Conservation (phyloP, 2,888 invertebrate genomes). For the Plebejus melissa region DNA sequence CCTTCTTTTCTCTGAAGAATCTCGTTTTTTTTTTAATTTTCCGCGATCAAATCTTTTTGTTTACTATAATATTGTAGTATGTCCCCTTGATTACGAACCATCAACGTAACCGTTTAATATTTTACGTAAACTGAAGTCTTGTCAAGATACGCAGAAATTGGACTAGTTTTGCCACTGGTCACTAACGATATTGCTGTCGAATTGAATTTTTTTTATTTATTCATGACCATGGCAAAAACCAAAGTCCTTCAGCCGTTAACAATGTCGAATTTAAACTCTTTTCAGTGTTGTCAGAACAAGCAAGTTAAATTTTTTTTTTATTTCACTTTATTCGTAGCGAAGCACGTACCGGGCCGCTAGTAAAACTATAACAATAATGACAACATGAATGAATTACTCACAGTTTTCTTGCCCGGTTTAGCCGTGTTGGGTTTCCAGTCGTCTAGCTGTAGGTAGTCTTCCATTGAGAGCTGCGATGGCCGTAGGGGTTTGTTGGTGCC, state of each 20-base stretch:
- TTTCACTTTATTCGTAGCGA: no score
- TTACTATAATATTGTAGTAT: not conserved
- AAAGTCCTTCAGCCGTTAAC: no score
- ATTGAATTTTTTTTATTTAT: no score
- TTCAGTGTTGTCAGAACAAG: no score
- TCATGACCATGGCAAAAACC: no score
- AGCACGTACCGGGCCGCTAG: no score
- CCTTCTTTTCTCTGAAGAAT: not conserved
- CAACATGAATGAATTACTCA: constrained; percentile 68
- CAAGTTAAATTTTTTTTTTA: no score
- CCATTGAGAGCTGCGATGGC: constrained; percentile 87
- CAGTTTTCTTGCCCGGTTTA: constrained; percentile 92
- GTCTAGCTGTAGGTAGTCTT: constrained; percentile 94
- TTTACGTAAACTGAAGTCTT: not conserved
- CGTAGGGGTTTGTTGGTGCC: constrained; percentile 89
- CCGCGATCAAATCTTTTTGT: not conserved
- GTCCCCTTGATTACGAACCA: not conserved
- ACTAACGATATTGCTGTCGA: no score
- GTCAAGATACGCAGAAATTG: no score
- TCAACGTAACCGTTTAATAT: not conserved
- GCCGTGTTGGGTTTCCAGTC: constrained; percentile 83
- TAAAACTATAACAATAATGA: not conserved
- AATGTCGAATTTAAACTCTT: no score
- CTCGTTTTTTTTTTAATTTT: no score
- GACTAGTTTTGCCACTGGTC: no score